These are phyloP conservation scores for Uropsilus gracilis DNA, from an alignment of 2,113 vertebrate genomes.

Conservation along the genomic window DNA sequence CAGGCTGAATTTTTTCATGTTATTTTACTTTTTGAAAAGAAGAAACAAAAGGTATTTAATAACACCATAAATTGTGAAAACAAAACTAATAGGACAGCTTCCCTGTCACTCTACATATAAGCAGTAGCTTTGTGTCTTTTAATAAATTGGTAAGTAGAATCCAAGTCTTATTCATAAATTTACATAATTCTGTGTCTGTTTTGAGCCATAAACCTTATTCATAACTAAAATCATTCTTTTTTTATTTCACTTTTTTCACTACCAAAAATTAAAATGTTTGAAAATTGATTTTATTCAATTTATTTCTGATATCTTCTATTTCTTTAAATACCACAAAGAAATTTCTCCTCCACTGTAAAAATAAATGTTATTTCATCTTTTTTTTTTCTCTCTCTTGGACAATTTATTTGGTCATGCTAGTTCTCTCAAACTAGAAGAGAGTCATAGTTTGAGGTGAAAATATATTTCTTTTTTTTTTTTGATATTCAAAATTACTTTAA, in stretches of 20 bases:
- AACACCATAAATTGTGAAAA: background rate
- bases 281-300: background rate
- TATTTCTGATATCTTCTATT: slow-evolving; percentile 48
- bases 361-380: no score
- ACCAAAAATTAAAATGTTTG: slow-evolving; percentile 44
- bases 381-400: no score
- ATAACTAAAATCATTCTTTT: slow-evolving; percentile 49
- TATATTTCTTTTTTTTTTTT: no score
- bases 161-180: background rate
- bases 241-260: slow-evolving; percentile 19
- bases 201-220: background rate
- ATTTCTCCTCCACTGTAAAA: slow-evolving; percentile 14
- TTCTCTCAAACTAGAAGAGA: no score
- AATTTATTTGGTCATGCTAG: no score
- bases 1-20: background rate
- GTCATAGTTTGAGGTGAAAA: no score
- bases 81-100: background rate
- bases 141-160: background rate
- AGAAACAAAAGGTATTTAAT: background rate
- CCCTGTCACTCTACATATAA: slow-evolving; percentile 2
- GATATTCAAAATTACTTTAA: slow-evolving; percentile 30
- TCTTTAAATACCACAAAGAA: slow-evolving; percentile 58
- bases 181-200: background rate
- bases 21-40: background rate
- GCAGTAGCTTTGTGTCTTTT: background rate